Percentiles rank a stretch among this genome's conserved stretches.
phyloP scores from a whole-genome alignment of 2,113 vertebrate species.

The Dromaius novaehollandiae region DNA sequence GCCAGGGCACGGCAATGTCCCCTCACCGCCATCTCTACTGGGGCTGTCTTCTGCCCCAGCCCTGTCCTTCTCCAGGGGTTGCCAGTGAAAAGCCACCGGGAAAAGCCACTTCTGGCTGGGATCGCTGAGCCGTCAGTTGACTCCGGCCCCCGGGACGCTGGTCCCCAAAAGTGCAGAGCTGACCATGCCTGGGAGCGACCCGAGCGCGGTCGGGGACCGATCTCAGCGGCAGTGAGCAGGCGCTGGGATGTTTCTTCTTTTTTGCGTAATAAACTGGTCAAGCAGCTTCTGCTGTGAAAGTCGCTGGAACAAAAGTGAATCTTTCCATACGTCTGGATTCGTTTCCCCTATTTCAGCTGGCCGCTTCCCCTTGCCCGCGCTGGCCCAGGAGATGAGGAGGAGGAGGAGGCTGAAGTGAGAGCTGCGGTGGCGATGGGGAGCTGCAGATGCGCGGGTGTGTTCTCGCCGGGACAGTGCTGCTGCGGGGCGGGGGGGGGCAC shows the following conservation, averaged over 20 bases:
- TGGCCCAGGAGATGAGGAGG: neutral
- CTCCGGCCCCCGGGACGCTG: neutral
- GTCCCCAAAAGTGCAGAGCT: neutral
- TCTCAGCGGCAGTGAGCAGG: neutral
- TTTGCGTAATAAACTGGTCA: neutral
- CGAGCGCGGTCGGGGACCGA: accelerated
- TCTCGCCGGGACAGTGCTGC: neutral
- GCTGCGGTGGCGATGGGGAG: neutral
- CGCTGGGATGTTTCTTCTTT: neutral
- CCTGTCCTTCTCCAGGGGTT: neutral
- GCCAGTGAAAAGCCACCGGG: too few relatives aligned
- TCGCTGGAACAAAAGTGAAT: neutral
- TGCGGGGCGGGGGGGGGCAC: accelerated
- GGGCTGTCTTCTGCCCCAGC: neutral
- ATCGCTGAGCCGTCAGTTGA: neutral
- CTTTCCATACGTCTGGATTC: neutral
- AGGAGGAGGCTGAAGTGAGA: neutral
- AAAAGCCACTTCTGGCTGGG: neutral
- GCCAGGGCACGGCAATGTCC: neutral
- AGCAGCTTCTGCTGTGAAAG: neutral
- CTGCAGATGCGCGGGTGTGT: accelerated
- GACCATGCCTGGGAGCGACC: neutral
- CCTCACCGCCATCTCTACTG: neutral
- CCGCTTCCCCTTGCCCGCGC: slow-evolving; percentile 8
- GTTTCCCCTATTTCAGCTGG: slow-evolving; percentile 12